Evolutionary conservation across 92 coral and sea anemone species (phyloP), one percentile per base, ranked within the genome.

Genomic region (Siderastrea siderea): DNA sequence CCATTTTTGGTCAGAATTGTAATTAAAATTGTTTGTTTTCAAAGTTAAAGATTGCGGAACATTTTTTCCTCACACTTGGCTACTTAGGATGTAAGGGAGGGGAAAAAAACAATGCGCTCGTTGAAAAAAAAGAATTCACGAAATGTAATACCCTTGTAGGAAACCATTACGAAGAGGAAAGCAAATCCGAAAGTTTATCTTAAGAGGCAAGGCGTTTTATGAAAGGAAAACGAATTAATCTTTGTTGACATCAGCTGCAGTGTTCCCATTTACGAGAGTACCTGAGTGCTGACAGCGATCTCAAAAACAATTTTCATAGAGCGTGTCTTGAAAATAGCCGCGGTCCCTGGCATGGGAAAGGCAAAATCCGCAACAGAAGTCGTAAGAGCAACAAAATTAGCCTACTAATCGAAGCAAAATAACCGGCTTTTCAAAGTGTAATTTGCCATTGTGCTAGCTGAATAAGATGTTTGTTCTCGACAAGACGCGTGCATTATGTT

Each of bases 381-480:
- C 58, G 38, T 0, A 17, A 70, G 13, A 4, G 53, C 86, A 8
- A 49, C 60, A 60, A 69, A 91, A 77, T 76, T 60, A 84, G 68
- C 87, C 54, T 49, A 6, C 71, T 65, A 84, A 78, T 88, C 85
- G 49, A 67, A 72, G 83, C 57, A 68, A 78, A 75, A 59, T 50
- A 83, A 78, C 69, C 44, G 69, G 48, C 75, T 73, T 91, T 76
- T 57, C 77, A 70, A 87, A 59, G 91, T 80, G 90, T 86, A 72
- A 85, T 86, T 72, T 60, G 53, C 78, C 83, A 74, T 89, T 92
- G 93, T 92, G 66, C 62, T 79, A 19, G 65, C 60, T 89, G 84
- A 84, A 83, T 88, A 77, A 75, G 77, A 15, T 92, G 78, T 89
- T 92, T 92, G 88, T 89, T 68, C 79, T 69, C 78, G 72, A 78